Base-by-base conservation (phyloP, 2,113 vertebrate genomes). In the Myotis lucifugus region DNA sequence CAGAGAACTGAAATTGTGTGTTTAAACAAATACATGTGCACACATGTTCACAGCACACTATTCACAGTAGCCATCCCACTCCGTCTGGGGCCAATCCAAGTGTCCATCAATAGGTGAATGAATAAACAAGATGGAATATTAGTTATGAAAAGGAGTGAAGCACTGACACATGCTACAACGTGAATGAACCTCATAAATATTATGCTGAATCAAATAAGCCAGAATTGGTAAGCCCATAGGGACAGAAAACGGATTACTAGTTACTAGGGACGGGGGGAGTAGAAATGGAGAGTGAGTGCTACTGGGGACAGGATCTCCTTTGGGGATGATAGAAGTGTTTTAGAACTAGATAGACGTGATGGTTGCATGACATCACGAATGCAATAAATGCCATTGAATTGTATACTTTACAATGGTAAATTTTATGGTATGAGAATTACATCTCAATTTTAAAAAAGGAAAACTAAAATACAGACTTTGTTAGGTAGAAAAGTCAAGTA, bases 91-190 rank as follows among this genome's bases (percentile, higher is more conserved):
- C 56, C 56, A 25, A 59, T 4, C 6, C 54, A 59, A 59, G 23
- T 32, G 25, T 15, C 48, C 70, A 37, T 19, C 14, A 40, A 11
- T 1, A 2, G 46, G 12, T 29, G 13, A 67, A 25, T 19, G 29
- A 48, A 70, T 32, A 17, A 42, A 88, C 1, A 2, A 11, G 25
- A 23, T 23, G 46, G 70, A 74, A 14, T 69, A 82, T 52, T 54
- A 76, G 40, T 11, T 69, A 48, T 40, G 34, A 81, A 91, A 94
- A 92, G 73, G 42, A 70, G 15, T 10, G 25, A 88, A 78, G 42
- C 48, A 6, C 15, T 42, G 84, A 85, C 4, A 32, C 21, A 14
- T 0, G 0, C 5, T 61, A 34, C 10, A 25, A 10, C 0, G 0
- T 21, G 27, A 66, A 46, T 17, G 21, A 42, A 54, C 50, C 67